Percentiles rank a stretch among this genome's conserved stretches.
Conservation (phyloP, 2,888 invertebrate genomes). For the Aphidoletes aphidimyza region DNA sequence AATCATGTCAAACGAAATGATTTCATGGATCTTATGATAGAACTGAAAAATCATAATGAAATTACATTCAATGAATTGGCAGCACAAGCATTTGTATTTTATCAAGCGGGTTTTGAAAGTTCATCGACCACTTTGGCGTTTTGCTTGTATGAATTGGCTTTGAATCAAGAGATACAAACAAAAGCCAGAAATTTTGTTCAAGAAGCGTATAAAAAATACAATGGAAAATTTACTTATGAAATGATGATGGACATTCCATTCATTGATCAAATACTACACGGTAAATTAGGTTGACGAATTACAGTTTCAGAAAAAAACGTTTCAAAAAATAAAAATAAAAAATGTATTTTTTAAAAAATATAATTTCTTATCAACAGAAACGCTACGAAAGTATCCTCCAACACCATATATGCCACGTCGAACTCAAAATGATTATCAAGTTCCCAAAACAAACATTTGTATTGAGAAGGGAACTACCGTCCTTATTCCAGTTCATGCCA, state of each 20-base stretch:
- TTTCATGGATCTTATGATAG: conserved; percentile 62
- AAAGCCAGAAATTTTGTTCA: conserved; percentile 54
- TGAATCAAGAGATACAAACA: conserved; percentile 56
- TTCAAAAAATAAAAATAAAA: too few species aligned
- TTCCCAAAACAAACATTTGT: conserved; percentile 62
- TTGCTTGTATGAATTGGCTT: conserved; percentile 60
- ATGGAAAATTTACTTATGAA: conserved; percentile 56
- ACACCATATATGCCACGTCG: too few species aligned
- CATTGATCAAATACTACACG: conserved; percentile 47
- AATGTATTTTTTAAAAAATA: too few species aligned
- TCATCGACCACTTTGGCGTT: conserved; percentile 61
- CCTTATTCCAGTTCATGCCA: conserved; percentile 64
- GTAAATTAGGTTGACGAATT: too few species aligned
- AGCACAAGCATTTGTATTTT: conserved; percentile 61
- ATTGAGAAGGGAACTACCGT: conserved; percentile 64
- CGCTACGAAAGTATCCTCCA: too few species aligned
- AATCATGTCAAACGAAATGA: conserved; percentile 62
- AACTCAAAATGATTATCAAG: conserved; percentile 61
- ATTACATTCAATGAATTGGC: neutral
- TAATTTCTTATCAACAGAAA: too few species aligned
- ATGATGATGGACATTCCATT: conserved; percentile 56
- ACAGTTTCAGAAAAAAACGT: too few species aligned
- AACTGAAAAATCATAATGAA: neutral
- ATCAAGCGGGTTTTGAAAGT: conserved; percentile 63
- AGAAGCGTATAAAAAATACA: conserved; percentile 32